These are phyloP conservation scores for Apotomis turbidana DNA, from an alignment of 2,888 invertebrate species.

Conservation along the genomic window DNA sequence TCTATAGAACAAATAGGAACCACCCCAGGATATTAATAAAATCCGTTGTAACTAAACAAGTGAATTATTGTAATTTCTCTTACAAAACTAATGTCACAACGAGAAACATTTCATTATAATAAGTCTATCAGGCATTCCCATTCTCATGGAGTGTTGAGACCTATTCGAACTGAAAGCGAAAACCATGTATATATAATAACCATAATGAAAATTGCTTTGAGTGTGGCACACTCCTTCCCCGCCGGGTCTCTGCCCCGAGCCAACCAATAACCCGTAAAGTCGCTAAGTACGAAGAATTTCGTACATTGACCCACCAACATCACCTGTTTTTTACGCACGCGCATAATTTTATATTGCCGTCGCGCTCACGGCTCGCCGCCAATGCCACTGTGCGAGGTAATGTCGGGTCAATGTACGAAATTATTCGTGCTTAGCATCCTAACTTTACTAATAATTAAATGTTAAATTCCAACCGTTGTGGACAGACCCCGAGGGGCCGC, in stretches of 20 bases:
- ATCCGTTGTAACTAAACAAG: not conserved
- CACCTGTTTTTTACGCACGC: too few species aligned
- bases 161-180: conserved; percentile 25
- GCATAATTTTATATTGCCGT: too few species aligned
- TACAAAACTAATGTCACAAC: conserved; percentile 2
- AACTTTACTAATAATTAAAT: conserved; percentile 8
- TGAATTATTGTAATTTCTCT: not conserved
- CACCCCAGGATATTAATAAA: too few species aligned
- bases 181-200: conserved; percentile 36
- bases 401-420: too few species aligned
- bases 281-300: too few species aligned
- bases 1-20: too few species aligned
- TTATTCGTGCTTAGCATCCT: too few species aligned
- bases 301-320: too few species aligned
- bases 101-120: not conserved
- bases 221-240: conserved; percentile 30
- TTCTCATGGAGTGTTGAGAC: conserved; percentile 16
- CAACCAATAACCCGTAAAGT: not conserved
- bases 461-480: conserved; percentile 18
- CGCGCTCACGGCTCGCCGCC: too few species aligned
- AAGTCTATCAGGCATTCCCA: conserved; percentile 1
- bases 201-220: conserved; percentile 39
- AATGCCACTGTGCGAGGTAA: too few species aligned
- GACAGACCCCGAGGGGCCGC: conserved; percentile 10
- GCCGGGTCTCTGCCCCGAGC: conserved; percentile 22